A percentile compares a stretch with the other conserved stretches of the same genome.
These are phyloP conservation scores for Cheilinus undulatus DNA, from an alignment of 2,113 vertebrate genomes.

Conservation along the genomic window DNA sequence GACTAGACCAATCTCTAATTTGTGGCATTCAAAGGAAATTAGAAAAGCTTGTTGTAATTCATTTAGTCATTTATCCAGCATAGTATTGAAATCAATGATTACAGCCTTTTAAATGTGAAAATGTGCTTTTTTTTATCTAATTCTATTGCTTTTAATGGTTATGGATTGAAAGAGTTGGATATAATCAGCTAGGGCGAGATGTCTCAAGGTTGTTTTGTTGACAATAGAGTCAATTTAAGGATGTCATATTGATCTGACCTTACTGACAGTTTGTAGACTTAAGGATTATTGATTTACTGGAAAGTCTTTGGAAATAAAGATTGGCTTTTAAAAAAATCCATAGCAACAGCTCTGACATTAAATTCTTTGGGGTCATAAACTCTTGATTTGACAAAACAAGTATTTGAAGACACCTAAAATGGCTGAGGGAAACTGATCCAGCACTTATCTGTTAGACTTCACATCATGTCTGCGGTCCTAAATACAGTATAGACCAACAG, in stretches of 20 bases:
- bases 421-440: neutral
- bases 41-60: neutral
- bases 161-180: too few relatives aligned
- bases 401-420: neutral
- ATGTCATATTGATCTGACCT: neutral
- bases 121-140: too few relatives aligned
- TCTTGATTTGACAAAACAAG: neutral
- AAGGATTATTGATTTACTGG: neutral
- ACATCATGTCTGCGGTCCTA: neutral
- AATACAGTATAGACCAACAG: neutral
- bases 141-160: too few relatives aligned
- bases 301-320: neutral
- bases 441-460: too few relatives aligned
- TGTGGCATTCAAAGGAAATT: too few relatives aligned
- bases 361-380: neutral
- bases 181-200: too few relatives aligned
- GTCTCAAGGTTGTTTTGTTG: too few relatives aligned
- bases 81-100: neutral
- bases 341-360: neutral
- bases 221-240: conserved; percentile 1
- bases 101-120: neutral
- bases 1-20: too few relatives aligned
- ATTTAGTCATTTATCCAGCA: neutral
- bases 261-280: neutral
- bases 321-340: neutral